A percentile compares a stretch with the other conserved stretches of the same genome.
phyloP scores from a whole-genome alignment of 2,113 vertebrate species.

The Oncorhynchus nerka region DNA sequence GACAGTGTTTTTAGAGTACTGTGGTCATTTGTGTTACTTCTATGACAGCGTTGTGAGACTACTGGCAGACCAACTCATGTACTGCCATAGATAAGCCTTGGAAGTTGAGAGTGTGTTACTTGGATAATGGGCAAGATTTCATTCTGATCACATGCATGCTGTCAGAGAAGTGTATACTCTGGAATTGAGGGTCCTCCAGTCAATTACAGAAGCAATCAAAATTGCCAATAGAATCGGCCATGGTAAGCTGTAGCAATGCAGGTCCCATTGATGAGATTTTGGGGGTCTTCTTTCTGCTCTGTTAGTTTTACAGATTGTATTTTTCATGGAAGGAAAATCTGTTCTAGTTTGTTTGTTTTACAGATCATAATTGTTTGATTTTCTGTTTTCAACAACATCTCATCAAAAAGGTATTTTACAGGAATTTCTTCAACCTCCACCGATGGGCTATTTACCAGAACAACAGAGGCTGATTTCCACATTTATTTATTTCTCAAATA shows the following conservation, averaged over 20 bases:
- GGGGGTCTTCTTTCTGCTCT: constrained; percentile 52
- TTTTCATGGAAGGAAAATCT: constrained; percentile 33
- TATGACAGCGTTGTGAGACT: no score
- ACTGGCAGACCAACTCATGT: no score
- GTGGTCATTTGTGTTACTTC: no score
- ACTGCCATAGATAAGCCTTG: no score
- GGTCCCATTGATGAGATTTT: constrained; percentile 56
- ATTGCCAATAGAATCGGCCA: constrained; percentile 58
- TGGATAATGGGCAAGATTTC: constrained; percentile 24
- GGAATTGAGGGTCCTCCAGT: constrained; percentile 40
- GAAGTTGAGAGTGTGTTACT: no score
- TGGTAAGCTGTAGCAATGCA: constrained; percentile 50
- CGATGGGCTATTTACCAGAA: background rate
- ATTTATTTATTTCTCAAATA: constrained; percentile 9
- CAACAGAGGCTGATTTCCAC: background rate
- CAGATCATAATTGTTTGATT: background rate
- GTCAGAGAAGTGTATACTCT: constrained; percentile 25
- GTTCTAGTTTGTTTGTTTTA: constrained; percentile 15
- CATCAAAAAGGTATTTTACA: background rate
- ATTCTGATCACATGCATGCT: constrained; percentile 56
- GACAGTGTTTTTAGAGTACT: no score
- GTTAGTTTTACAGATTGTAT: constrained; percentile 64
- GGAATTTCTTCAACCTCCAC: background rate
- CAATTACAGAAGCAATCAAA: constrained; percentile 71
- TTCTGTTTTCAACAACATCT: constrained; percentile 22